Conservation (phyloP, 1,140 invertebrate species). For the Neodiprion virginianus region DNA sequence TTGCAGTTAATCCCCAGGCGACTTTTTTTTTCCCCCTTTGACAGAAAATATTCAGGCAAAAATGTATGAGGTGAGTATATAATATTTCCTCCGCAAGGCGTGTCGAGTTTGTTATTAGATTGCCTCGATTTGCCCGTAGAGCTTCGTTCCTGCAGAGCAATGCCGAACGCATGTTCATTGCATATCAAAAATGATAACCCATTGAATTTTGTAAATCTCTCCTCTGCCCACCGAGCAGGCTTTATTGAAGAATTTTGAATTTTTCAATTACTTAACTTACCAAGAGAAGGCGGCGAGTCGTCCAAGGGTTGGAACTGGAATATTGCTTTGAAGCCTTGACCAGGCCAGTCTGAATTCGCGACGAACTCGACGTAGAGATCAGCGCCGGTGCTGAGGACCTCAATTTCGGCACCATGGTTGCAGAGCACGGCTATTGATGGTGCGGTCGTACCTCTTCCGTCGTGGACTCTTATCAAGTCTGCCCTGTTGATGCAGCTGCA, state of each 20-base stretch:
- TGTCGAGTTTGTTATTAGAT: too few relatives aligned
- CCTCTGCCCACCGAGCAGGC: too few relatives aligned
- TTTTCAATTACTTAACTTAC: constrained; percentile 40
- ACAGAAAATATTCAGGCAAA: background rate
- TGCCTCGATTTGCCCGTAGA: too few relatives aligned
- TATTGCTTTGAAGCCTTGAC: constrained; percentile 85
- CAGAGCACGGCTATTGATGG: constrained; percentile 82
- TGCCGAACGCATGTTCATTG: too few relatives aligned
- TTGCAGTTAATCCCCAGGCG: constrained; percentile 1
- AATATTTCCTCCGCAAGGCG: too few relatives aligned
- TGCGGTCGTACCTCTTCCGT: constrained; percentile 70
- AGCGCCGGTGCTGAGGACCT: constrained; percentile 80
- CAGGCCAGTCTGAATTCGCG: constrained; percentile 79
- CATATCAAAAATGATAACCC: too few relatives aligned
- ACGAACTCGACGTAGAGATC: constrained; percentile 84
- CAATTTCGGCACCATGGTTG: constrained; percentile 76
- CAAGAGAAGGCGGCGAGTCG: constrained; percentile 61
- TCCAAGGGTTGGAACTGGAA: constrained; percentile 77
- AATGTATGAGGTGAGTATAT: too few relatives aligned
- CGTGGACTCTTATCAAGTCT: constrained; percentile 82
- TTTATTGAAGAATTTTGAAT: too few relatives aligned
- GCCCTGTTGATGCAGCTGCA: constrained; percentile 81
- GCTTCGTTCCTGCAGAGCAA: too few relatives aligned
- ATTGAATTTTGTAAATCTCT: too few relatives aligned
- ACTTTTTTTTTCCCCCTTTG: background rate